These are phyloP conservation scores for Tuberolachnus salignus DNA, from an alignment of 2,888 invertebrate species.

Conservation along the genomic window DNA sequence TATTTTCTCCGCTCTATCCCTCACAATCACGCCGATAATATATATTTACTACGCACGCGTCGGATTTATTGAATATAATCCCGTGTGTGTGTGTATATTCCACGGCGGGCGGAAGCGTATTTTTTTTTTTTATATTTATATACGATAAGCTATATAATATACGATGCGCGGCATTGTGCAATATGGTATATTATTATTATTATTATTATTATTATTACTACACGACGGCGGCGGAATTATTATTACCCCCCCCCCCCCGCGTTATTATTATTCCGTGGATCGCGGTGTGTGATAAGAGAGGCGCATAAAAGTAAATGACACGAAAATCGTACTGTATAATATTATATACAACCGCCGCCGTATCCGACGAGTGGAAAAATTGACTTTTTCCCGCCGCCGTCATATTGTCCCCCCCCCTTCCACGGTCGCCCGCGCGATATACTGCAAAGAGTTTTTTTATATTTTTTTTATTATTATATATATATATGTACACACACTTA, in stretches of 20 bases:
- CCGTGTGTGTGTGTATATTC: too few relatives aligned
- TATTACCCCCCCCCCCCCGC: too few relatives aligned
- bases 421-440: background rate
- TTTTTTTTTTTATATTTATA: conserved; percentile 20
- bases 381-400: conserved; percentile 52
- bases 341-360: conserved; percentile 3
- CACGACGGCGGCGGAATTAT: conserved; percentile 23
- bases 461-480: too few relatives aligned
- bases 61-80: conserved; percentile 56
- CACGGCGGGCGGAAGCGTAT: conserved; percentile 13
- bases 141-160: background rate
- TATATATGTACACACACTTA: too few relatives aligned
- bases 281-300: conserved; percentile 49
- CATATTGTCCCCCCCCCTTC: conserved; percentile 15
- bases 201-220: too few relatives aligned
- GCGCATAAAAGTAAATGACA: conserved; percentile 55
- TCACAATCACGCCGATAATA: too few relatives aligned
- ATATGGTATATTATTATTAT: background rate
- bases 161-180: too few relatives aligned
- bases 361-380: conserved; percentile 55
- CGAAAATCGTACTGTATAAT: conserved; percentile 50
- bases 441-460: too few relatives aligned
- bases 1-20: background rate
- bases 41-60: too few relatives aligned
- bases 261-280: conserved; percentile 51